Conservation (phyloP, 2,797 vertebrate genomes). For the Poeciliopsis infans region DNA sequence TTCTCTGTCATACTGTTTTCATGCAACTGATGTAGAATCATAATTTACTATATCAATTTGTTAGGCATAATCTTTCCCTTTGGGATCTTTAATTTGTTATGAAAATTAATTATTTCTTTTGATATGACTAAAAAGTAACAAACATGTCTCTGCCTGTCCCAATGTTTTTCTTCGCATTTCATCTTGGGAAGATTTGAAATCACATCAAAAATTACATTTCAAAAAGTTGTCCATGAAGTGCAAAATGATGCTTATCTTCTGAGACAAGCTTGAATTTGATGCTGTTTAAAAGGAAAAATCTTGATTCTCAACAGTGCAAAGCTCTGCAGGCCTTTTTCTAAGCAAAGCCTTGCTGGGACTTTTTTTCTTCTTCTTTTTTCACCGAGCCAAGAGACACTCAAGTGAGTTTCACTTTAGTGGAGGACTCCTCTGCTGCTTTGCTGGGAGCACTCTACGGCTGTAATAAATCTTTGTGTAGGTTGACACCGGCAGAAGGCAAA, state of each 20-base stretch:
- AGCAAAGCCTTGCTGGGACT: slow-evolving; percentile 25
- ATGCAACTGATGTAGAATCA: background rate
- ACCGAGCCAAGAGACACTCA: slow-evolving; percentile 29
- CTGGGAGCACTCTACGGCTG: slow-evolving; percentile 28
- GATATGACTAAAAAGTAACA: slow-evolving; percentile 8
- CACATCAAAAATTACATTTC: background rate
- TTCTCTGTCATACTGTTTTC: background rate
- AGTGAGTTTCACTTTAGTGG: slow-evolving; percentile 25
- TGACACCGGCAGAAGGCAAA: slow-evolving; percentile 19
- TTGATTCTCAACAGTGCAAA: slow-evolving; percentile 20
- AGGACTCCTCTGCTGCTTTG: slow-evolving; percentile 24
- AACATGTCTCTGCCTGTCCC: background rate
- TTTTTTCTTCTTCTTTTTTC: slow-evolving; percentile 22
- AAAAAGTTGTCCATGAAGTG: background rate
- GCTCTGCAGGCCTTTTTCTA: slow-evolving; percentile 20
- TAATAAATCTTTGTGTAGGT: slow-evolving; percentile 22
- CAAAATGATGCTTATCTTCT: slow-evolving; percentile 12
- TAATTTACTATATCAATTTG: background rate
- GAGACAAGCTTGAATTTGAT: slow-evolving; percentile 11
- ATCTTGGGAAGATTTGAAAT: background rate
- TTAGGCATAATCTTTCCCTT: background rate
- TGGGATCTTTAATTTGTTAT: background rate
- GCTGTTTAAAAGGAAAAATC: slow-evolving; percentile 16
- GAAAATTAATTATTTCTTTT: background rate
- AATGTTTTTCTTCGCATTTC: background rate